Evolutionary conservation across 37 sponge, comb jelly and placozoan species (phyloP).

Genomic region (Chondrosia reniformis): DNA sequence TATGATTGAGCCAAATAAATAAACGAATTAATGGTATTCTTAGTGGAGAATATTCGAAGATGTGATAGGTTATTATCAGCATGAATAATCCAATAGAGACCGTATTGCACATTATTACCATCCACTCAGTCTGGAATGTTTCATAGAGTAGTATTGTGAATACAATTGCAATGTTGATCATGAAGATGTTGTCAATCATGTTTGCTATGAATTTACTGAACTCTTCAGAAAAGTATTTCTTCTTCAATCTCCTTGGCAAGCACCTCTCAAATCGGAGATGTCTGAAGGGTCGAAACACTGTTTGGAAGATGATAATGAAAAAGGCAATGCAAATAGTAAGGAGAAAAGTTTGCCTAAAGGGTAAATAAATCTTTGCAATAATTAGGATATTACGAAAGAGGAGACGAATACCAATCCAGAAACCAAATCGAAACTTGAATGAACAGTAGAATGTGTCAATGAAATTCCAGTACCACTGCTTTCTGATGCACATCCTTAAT

Average conservation of each 20-base stretch:
- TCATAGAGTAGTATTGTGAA: not conserved
- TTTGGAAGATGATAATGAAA: not conserved
- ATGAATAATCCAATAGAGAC: not conserved
- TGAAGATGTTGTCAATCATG: not conserved
- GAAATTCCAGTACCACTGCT: slow-evolving; percentile 11
- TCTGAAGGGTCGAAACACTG: not conserved
- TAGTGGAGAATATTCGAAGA: slow-evolving; percentile 1
- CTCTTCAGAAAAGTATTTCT: not conserved
- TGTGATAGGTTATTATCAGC: not conserved
- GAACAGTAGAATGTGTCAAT: slow-evolving; percentile 7
- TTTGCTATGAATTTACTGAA: not conserved
- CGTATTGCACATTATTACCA: too few relatives aligned
- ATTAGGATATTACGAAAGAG: not conserved
- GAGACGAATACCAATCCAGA: slow-evolving; percentile 14
- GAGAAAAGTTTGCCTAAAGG: not conserved
- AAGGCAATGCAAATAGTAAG: not conserved
- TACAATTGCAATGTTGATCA: not conserved
- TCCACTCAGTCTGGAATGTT: not conserved
- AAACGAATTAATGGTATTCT: too few relatives aligned
- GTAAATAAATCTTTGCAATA: not conserved
- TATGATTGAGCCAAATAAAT: too few relatives aligned
- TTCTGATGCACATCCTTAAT: slow-evolving; percentile 1
- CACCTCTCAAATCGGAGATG: not conserved
- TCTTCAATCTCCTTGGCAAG: not conserved
- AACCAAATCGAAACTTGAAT: slow-evolving; percentile 8